phyloP scores from a whole-genome alignment of 37 sponge, comb jelly and placozoan genomes.

The Halichondria panicea region DNA sequence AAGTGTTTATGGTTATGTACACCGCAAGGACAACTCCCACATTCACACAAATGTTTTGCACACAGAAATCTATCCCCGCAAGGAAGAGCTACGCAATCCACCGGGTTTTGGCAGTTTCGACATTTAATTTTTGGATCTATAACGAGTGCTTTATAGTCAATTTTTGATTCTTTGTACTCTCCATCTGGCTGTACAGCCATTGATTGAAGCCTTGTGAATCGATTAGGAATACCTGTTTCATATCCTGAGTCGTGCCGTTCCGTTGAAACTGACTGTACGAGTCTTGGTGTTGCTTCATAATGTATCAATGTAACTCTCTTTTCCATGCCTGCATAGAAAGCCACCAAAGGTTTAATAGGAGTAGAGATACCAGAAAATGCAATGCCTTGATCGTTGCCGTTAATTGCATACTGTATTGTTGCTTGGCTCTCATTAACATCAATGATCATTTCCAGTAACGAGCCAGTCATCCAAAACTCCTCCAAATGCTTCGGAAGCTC shows the following conservation, averaged over 20 bases:
- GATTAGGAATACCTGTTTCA: neutral
- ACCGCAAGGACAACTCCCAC: too few species aligned
- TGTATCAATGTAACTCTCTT: slow-evolving; percentile 43
- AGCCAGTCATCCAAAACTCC: slow-evolving; percentile 63
- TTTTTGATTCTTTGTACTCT: too few species aligned
- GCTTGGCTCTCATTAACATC: slow-evolving; percentile 8
- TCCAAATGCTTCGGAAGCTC: slow-evolving; percentile 25
- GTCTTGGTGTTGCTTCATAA: slow-evolving; percentile 13
- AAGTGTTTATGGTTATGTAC: too few species aligned
- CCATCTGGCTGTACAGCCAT: too few species aligned
- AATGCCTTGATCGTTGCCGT: slow-evolving; percentile 33
- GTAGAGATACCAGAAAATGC: slow-evolving; percentile 32
- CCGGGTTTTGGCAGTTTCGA: too few species aligned
- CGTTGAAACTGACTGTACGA: too few species aligned
- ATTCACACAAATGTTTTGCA: too few species aligned
- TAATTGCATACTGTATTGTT: slow-evolving; percentile 6
- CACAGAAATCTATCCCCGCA: too few species aligned
- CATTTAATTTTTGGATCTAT: too few species aligned
- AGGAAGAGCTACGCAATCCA: too few species aligned
- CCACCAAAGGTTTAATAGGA: slow-evolving; percentile 37
- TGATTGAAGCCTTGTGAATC: too few species aligned
- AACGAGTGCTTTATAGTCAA: too few species aligned
- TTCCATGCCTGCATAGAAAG: slow-evolving; percentile 58
- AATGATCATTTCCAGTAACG: slow-evolving; percentile 35
- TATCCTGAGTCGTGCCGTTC: neutral